phyloP scores from a whole-genome alignment of 2,113 vertebrate species.

The Gymnobelideus leadbeateri region DNA sequence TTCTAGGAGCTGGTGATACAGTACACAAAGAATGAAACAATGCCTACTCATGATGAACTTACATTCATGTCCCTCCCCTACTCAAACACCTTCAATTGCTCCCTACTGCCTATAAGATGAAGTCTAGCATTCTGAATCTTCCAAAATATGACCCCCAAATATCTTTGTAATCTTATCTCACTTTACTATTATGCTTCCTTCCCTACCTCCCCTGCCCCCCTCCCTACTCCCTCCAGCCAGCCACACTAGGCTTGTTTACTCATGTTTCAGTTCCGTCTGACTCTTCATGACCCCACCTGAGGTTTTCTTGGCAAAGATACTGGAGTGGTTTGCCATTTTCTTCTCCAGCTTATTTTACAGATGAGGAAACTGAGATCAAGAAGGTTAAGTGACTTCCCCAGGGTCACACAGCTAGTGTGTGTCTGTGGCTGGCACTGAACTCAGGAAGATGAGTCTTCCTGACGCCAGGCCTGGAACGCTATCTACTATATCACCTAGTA shows the following conservation, averaged over 20 bases:
- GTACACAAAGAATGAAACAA: background rate
- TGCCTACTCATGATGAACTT: background rate
- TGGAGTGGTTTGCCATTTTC: too few species aligned
- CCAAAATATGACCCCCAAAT: background rate
- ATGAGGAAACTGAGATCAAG: too few species aligned
- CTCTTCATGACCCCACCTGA: too few species aligned
- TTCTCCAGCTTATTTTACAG: too few species aligned
- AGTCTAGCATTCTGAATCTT: conserved; percentile 13
- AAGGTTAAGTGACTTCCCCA: too few species aligned
- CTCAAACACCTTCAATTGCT: background rate
- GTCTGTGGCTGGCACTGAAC: too few species aligned
- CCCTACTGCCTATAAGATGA: background rate
- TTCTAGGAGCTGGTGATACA: background rate
- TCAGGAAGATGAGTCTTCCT: too few species aligned
- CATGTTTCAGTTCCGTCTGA: too few species aligned
- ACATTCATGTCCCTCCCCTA: background rate
- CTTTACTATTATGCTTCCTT: background rate
- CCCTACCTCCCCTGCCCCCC: background rate
- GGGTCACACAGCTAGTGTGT: too few species aligned
- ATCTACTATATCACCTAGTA: background rate
- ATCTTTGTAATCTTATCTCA: background rate
- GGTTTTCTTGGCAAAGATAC: too few species aligned
- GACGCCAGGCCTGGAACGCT: too few species aligned
- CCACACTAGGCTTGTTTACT: background rate
- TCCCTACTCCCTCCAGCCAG: background rate